phyloP scores from a whole-genome alignment of 2,888 invertebrate genomes.

The Parnassius orleans region DNA sequence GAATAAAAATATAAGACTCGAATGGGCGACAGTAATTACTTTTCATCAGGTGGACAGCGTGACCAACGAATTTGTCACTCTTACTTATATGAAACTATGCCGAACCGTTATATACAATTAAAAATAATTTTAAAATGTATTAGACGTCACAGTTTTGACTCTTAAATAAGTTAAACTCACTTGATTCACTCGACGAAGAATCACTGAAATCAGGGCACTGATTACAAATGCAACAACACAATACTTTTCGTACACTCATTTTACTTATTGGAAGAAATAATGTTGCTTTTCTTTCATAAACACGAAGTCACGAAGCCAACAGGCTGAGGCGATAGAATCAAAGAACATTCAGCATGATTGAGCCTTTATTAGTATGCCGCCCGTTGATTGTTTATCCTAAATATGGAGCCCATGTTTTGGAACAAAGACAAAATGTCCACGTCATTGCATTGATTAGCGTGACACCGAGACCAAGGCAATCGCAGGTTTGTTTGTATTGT shows the following conservation, averaged over 20 bases:
- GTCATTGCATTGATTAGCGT: constrained; percentile 15
- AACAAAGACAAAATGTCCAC: constrained; percentile 21
- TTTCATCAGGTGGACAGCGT: too few species aligned
- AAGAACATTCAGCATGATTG: constrained; percentile 8
- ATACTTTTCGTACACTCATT: constrained; percentile 21
- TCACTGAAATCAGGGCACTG: constrained; percentile 13
- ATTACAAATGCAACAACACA: constrained; percentile 24
- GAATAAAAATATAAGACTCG: too few species aligned
- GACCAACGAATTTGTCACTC: too few species aligned
- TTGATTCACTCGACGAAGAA: constrained; percentile 13
- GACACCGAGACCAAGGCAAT: neutral
- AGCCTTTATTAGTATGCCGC: constrained; percentile 18
- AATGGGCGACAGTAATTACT: too few species aligned
- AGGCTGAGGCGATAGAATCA: constrained; percentile 4
- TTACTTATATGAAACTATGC: too few species aligned
- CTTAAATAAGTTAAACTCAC: constrained; percentile 6
- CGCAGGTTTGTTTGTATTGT: too few species aligned
- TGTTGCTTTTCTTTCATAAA: neutral
- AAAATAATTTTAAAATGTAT: too few species aligned
- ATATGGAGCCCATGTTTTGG: constrained; percentile 23
- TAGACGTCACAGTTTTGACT: too few species aligned
- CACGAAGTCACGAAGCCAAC: constrained; percentile 13
- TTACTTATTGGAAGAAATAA: neutral
- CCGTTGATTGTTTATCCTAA: constrained; percentile 12
- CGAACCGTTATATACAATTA: too few species aligned